Percentiles rank a stretch among this genome's conserved stretches.
These are phyloP conservation scores for Zoanthus sociatus DNA, from an alignment of 92 coral and sea anemone genomes.

Conservation along the genomic window DNA sequence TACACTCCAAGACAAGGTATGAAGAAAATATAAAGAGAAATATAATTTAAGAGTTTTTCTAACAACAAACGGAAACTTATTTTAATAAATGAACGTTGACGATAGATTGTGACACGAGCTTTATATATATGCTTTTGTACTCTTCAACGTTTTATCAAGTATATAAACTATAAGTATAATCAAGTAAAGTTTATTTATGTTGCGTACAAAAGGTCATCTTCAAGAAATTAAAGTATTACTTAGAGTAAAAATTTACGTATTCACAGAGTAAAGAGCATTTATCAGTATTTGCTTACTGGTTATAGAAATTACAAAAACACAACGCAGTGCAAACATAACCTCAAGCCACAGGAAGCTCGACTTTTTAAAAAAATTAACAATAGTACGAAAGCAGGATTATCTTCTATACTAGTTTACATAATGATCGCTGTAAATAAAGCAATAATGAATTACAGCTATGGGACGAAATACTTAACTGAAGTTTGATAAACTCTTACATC, in stretches of 20 bases:
- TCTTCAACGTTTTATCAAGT: no score
- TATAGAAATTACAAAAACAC: neutral
- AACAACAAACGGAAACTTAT: neutral
- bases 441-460: neutral
- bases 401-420: neutral
- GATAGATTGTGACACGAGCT: neutral
- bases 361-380: neutral
- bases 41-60: neutral
- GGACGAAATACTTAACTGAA: neutral
- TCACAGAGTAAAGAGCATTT: neutral
- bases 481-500: neutral
- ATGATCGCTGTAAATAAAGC: neutral
- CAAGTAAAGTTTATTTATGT: neutral
- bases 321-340: neutral
- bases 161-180: no score
- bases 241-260: neutral
- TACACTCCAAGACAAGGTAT: no score
- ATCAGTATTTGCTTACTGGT: slow-evolving; percentile 5
- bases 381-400: neutral
- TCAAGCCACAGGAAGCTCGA: neutral
- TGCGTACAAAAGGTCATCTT: neutral
- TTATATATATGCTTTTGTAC: no score
- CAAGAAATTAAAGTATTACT: neutral
- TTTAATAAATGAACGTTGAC: neutral
- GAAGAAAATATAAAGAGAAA: no score